Evolutionary conservation across 2,113 vertebrate species (phyloP), one percentile per base, ranked within the genome.

Genomic region (Megaleporinus macrocephalus): DNA sequence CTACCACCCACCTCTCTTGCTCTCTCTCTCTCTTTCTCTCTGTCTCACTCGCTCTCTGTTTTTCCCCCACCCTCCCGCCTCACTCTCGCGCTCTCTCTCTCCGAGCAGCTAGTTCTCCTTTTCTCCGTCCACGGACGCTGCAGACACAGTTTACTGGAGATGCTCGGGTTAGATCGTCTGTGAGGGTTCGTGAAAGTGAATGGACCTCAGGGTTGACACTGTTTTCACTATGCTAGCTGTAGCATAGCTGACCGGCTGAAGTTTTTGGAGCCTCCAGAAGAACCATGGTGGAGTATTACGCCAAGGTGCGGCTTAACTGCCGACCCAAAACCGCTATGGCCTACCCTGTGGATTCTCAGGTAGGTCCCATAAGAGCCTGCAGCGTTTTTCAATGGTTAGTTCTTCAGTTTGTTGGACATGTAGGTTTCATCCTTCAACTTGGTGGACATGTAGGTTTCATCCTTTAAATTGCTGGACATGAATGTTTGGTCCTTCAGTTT

Each of bases 21-120:
- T 24, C n/a, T 26, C 15, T 51, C 20, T 76, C 30, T 72, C 27
- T 49, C 1, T 44, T 47, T 53, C 36, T 59, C 15, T 33, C 70
- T 47, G 3, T 55, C 41, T 47, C 63, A 27, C 22, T 36, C 12
- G n/a, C 26, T 65, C 15, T 24, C 51, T 49, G 20, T 7, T 30
- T 44, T n/a, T 26, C 33, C 66, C 18, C 51, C 41, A 41, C 65
- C 55, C 20, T 72, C 73, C 53, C 69, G n/a, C 62, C 18, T 47
- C 53, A 78, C 27, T 27, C 53, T 69, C 71, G 14, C 49, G 36
- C 66, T 44, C 51, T 26, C 71, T n/a, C 15, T 11, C 20, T 89
- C 86, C 72, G 65, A 88, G 80, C 76, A 82, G 80, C 69, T 86
- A 91, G 90, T 93, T 94, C 91, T 91, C 79, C 86, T 93, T 92